phyloP scores from a whole-genome alignment of 2,113 vertebrate species.

The human region DNA sequence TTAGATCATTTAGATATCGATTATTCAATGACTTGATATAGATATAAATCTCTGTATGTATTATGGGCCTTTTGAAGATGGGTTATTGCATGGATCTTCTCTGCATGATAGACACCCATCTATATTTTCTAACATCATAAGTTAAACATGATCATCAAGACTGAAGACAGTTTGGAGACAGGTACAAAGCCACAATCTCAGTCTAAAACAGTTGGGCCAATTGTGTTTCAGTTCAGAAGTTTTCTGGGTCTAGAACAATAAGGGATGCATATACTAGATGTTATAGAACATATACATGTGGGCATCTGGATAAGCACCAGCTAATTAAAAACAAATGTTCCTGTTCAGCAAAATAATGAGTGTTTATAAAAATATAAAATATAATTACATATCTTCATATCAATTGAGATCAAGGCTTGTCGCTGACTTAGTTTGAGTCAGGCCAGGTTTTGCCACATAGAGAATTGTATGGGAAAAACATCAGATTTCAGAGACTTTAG shows the following conservation, averaged over 20 bases:
- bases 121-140: background rate
- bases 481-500: background rate
- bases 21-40: background rate
- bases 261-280: background rate
- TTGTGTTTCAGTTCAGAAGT: background rate
- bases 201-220: rapidly evolving
- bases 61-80: background rate
- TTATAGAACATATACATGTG: background rate
- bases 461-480: background rate
- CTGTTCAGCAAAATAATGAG: background rate
- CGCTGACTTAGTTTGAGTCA: background rate
- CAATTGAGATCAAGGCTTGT: background rate
- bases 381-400: background rate
- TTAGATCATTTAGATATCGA: background rate
- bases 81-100: background rate
- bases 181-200: background rate
- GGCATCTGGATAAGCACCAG: background rate
- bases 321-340: background rate
- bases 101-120: background rate
- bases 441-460: background rate
- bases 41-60: background rate
- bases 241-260: background rate
- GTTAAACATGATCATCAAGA: background rate
- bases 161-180: background rate
- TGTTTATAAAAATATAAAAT: background rate